Conservation (phyloP, 1,140 invertebrate species). For the Drosophila pandora region DNA sequence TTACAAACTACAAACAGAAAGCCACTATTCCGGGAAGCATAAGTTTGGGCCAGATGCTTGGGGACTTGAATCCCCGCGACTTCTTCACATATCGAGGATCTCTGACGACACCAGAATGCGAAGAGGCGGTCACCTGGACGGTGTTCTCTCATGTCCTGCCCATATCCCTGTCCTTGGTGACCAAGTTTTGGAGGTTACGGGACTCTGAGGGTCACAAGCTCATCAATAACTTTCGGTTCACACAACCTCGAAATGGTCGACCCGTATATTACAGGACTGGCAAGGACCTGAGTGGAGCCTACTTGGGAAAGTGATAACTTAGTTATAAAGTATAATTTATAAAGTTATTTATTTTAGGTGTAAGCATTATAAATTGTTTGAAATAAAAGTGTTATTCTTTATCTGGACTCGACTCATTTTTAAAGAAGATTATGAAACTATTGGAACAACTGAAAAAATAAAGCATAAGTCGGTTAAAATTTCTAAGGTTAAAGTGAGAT, state of each 20-base stretch:
- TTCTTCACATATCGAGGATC: constrained; percentile 94
- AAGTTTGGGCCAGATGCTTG: constrained; percentile 86
- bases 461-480: not conserved
- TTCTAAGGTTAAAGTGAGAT: not conserved
- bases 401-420: not conserved
- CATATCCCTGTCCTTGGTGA: constrained; percentile 90
- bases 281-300: constrained; percentile 12
- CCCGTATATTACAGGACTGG: constrained; percentile 84
- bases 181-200: constrained; percentile 47
- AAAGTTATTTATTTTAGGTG: constrained; percentile 36
- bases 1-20: constrained; percentile 28
- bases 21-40: constrained; percentile 21
- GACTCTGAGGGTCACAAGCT: constrained; percentile 42
- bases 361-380: not conserved
- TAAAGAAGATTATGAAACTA: not conserved
- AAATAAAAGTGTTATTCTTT: not conserved
- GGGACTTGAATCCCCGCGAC: constrained; percentile 84
- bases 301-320: constrained; percentile 25
- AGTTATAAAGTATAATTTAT: constrained; percentile 3
- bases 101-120: constrained; percentile 95
- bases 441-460: not conserved
- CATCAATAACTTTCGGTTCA: constrained; percentile 48
- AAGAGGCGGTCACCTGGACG: constrained; percentile 95
- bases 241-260: constrained; percentile 85
- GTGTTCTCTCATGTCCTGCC: constrained; percentile 92